A percentile compares a stretch with the other conserved stretches of the same genome.
Conservation (phyloP, 1,140 invertebrate genomes). For the Triops longicaudatus region DNA sequence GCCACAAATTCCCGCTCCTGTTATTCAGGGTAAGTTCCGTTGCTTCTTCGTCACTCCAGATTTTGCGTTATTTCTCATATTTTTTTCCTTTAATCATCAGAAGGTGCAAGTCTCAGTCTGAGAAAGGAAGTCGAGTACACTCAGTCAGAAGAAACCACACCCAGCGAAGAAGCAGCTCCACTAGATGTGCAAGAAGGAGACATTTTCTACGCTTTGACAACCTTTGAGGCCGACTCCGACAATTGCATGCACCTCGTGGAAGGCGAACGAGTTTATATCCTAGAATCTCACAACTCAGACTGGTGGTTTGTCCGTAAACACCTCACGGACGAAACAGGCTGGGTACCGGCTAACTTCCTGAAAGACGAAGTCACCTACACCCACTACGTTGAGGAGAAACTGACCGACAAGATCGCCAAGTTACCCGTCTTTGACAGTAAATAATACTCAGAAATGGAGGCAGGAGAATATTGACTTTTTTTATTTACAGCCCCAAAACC, state of each 20-base stretch:
- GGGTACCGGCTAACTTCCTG: slow-evolving; percentile 80
- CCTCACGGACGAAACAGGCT: slow-evolving; percentile 80
- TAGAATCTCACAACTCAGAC: slow-evolving; percentile 67
- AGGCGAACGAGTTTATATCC: slow-evolving; percentile 76
- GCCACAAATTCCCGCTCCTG: slow-evolving; percentile 30
- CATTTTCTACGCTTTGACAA: slow-evolving; percentile 69
- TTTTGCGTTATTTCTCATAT: background rate
- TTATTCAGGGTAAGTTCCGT: slow-evolving; percentile 21
- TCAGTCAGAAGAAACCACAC: slow-evolving; percentile 22
- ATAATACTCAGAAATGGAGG: slow-evolving; percentile 35
- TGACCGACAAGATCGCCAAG: slow-evolving; percentile 84
- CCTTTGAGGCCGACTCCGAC: slow-evolving; percentile 76
- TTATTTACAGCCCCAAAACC: slow-evolving; percentile 59
- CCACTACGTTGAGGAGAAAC: slow-evolving; percentile 71
- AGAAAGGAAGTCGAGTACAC: background rate
- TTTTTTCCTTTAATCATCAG: slow-evolving; percentile 2
- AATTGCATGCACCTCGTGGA: slow-evolving; percentile 80
- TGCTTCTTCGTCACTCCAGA: slow-evolving; percentile 14
- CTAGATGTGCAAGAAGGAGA: slow-evolving; percentile 56
- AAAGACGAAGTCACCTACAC: slow-evolving; percentile 72
- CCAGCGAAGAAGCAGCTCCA: slow-evolving; percentile 34
- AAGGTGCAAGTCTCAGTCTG: slow-evolving; percentile 21
- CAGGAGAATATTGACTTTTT: background rate
- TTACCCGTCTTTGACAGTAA: slow-evolving; percentile 85
- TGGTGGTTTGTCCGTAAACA: slow-evolving; percentile 90